Percentiles rank a stretch among this genome's conserved stretches.
phyloP scores from a whole-genome alignment of 2,113 vertebrate species.

The Clupea harengus region DNA sequence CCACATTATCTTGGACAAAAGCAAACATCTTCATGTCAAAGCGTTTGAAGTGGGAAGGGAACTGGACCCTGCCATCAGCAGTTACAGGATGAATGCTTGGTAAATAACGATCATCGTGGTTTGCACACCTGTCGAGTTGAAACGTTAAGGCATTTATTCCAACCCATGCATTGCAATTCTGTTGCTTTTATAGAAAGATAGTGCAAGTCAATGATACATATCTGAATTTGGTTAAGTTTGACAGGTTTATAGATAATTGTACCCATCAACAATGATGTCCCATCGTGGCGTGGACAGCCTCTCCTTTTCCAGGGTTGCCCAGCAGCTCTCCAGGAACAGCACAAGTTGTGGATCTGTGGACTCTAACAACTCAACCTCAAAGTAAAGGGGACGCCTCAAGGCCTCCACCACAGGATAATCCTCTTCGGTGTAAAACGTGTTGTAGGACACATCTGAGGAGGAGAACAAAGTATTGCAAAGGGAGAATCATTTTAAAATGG shows the following conservation, averaged over 20 bases:
- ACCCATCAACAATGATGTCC: conserved; percentile 68
- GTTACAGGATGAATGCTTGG: conserved; percentile 48
- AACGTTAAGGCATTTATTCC: neutral
- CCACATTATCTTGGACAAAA: conserved; percentile 51
- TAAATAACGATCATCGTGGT: neutral
- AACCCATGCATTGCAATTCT: too few species aligned
- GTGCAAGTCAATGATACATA: too few species aligned
- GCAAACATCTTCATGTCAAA: conserved; percentile 69
- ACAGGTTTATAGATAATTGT: neutral
- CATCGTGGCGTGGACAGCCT: conserved; percentile 59
- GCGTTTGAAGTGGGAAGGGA: conserved; percentile 61
- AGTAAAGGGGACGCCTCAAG: conserved; percentile 66
- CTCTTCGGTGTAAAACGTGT: conserved; percentile 52
- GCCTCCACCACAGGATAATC: conserved; percentile 66
- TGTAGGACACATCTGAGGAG: conserved; percentile 59
- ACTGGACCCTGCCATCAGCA: conserved; percentile 17
- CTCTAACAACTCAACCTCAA: conserved; percentile 62
- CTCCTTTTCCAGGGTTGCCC: conserved; percentile 60
- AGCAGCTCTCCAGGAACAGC: conserved; percentile 66
- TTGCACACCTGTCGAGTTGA: neutral
- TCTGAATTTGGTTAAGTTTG: neutral
- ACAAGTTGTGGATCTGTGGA: conserved; percentile 58
- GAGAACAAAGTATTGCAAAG: too few species aligned
- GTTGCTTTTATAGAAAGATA: too few species aligned
- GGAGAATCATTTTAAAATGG: neutral